A percentile compares a stretch with the other conserved stretches of the same genome.
Evolutionary conservation across 2,797 vertebrate species (phyloP).

Genomic region (Poecile montanus): DNA sequence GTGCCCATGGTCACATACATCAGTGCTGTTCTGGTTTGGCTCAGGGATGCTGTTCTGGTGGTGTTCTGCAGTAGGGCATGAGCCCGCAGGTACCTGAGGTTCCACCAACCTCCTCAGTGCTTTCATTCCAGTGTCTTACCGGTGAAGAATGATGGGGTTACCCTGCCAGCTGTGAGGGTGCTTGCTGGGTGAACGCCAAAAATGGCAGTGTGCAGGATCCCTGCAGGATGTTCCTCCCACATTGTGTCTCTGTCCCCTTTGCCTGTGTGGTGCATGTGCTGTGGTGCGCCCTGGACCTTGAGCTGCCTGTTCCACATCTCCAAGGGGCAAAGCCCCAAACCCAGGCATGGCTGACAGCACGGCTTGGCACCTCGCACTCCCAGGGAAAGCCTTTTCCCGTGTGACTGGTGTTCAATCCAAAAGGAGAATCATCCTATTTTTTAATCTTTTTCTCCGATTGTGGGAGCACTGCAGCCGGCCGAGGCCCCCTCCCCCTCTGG

Average conservation of each 20-base stretch:
- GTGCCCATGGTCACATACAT: background rate
- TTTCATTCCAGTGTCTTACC: background rate
- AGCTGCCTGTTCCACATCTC: background rate
- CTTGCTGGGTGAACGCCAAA: accelerated
- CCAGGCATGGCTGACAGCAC: background rate
- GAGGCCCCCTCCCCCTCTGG: constrained; percentile 66
- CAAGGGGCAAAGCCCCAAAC: background rate
- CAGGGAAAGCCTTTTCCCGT: background rate
- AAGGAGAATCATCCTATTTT: background rate
- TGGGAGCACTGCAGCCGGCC: constrained; percentile 42
- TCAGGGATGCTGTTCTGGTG: background rate
- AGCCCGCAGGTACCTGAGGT: background rate
- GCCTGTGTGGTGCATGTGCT: accelerated
- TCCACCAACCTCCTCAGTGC: background rate
- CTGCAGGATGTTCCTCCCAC: accelerated
- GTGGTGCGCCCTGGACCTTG: background rate
- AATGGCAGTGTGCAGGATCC: background rate
- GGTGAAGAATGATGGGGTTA: background rate
- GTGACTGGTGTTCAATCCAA: background rate
- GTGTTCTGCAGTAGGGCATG: background rate
- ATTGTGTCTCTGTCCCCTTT: accelerated
- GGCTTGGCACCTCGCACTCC: background rate
- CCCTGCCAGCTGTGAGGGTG: background rate
- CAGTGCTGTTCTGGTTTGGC: background rate
- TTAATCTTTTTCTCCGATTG: constrained; percentile 5